Percentiles rank a stretch among this genome's conserved stretches.
Evolutionary conservation across 2,797 vertebrate genomes (phyloP).

Genomic region (Mormyrops attenuatus): DNA sequence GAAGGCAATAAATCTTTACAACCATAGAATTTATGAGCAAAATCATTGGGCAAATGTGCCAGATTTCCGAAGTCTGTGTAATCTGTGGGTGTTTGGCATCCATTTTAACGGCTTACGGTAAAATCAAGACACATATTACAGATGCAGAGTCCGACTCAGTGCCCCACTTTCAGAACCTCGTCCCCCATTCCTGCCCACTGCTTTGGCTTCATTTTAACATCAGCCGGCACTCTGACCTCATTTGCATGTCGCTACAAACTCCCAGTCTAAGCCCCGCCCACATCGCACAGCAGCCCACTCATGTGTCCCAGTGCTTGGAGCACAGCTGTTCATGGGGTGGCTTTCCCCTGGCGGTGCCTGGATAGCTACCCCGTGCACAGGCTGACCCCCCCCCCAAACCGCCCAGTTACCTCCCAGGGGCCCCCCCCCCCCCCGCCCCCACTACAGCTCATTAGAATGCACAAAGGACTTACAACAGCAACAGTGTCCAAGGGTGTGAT

Average conservation of each 20-base stretch:
- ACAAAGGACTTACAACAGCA: background rate
- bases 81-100: background rate
- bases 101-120: background rate
- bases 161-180: background rate
- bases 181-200: background rate
- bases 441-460: background rate
- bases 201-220: background rate
- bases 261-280: background rate
- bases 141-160: background rate
- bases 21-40: background rate
- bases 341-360: background rate
- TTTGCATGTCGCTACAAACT: background rate
- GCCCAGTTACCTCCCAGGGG: background rate
- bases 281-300: background rate
- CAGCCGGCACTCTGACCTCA: background rate
- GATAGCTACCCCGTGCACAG: background rate
- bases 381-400: background rate
- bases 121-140: background rate
- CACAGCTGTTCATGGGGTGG: background rate
- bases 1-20: background rate
- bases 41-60: background rate
- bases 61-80: background rate
- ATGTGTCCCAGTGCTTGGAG: background rate
- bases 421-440: background rate
- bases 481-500: background rate